These are phyloP conservation scores for Panulirus ornatus DNA, from an alignment of 1,140 invertebrate genomes.

Conservation along the genomic window DNA sequence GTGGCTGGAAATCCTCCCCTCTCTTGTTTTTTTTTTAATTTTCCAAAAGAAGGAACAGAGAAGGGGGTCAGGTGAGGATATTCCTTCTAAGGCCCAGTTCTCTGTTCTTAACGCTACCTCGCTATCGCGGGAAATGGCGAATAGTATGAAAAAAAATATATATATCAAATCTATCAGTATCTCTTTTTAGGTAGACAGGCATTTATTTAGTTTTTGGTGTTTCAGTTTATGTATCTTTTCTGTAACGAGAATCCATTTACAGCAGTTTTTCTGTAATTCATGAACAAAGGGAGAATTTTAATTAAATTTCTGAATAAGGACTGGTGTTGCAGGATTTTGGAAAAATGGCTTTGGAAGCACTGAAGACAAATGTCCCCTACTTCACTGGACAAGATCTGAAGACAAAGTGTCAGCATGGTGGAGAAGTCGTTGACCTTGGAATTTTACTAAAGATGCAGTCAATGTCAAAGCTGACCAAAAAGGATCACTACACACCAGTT, in stretches of 20 bases:
- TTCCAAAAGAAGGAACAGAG: no score
- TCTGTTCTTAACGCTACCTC: no score
- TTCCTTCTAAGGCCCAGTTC: no score
- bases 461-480: constrained; percentile 75
- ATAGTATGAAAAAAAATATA: no score
- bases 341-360: constrained; percentile 71
- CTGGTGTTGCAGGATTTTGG: constrained; percentile 73
- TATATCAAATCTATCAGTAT: background rate
- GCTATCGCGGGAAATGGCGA: no score
- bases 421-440: constrained; percentile 74
- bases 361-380: constrained; percentile 69
- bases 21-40: no score
- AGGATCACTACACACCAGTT: constrained; percentile 79
- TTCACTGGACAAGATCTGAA: constrained; percentile 73
- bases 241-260: background rate
- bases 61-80: no score
- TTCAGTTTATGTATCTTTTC: background rate
- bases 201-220: constrained; percentile 11
- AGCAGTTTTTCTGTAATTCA: no score
- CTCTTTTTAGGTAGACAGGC: background rate
- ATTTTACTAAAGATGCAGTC: constrained; percentile 74
- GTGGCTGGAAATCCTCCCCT: no score
- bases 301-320: background rate
- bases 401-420: constrained; percentile 71
- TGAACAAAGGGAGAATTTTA: no score